Percentiles rank a stretch among this genome's conserved stretches.
These are phyloP conservation scores for Spea bombifrons DNA, from an alignment of 2,113 vertebrate species.

Conservation along the genomic window DNA sequence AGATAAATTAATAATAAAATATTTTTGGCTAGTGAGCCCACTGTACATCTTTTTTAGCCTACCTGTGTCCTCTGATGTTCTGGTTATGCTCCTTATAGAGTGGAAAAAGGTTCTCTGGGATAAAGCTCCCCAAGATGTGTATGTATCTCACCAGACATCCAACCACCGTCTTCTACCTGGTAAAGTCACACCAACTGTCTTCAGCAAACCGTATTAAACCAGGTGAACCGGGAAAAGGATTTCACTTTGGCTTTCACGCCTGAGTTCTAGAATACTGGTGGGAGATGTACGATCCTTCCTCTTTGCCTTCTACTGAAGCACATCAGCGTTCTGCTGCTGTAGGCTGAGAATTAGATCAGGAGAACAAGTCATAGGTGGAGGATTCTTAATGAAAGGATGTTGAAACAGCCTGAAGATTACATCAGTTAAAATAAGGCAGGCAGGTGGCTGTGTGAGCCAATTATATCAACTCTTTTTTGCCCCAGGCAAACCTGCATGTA, in stretches of 20 bases:
- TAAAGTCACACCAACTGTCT: not conserved
- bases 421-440: slow-evolving; percentile 76
- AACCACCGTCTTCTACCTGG: slow-evolving; percentile 27
- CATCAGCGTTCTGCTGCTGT: slow-evolving; percentile 68
- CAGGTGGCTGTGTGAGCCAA: slow-evolving; percentile 74
- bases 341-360: slow-evolving; percentile 64
- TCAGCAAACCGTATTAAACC: slow-evolving; percentile 61
- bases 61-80: not conserved
- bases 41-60: too few relatives aligned
- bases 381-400: slow-evolving; percentile 50
- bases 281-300: slow-evolving; percentile 69
- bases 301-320: slow-evolving; percentile 83
- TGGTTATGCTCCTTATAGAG: not conserved
- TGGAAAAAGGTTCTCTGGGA: not conserved
- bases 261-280: slow-evolving; percentile 58
- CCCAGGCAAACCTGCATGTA: slow-evolving; percentile 70
- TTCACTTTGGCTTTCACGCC: slow-evolving; percentile 67
- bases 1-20: too few relatives aligned
- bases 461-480: slow-evolving; percentile 75
- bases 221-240: slow-evolving; percentile 55
- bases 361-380: slow-evolving; percentile 53
- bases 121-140: not conserved
- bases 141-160: not conserved
- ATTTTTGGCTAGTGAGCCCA: too few relatives aligned
- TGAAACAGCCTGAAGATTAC: slow-evolving; percentile 63